A percentile compares a stretch with the other conserved stretches of the same genome.
These are phyloP conservation scores for Drosophila malerkotliana DNA, from an alignment of 1,140 invertebrate species.

Conservation along the genomic window DNA sequence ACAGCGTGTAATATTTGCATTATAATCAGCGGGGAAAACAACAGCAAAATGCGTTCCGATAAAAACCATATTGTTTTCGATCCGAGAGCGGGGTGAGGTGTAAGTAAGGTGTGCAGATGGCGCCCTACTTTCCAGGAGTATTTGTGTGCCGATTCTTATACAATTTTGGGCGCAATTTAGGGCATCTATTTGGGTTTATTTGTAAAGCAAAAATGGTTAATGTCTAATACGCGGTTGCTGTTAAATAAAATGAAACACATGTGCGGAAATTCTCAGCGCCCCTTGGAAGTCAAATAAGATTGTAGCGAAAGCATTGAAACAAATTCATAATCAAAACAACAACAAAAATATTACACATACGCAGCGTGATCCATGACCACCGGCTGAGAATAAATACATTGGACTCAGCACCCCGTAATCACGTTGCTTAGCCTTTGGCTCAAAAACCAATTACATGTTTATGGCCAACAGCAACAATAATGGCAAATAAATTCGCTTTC, in stretches of 20 bases:
- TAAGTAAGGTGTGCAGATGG: slow-evolving; percentile 70
- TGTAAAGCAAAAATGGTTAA: slow-evolving; percentile 68
- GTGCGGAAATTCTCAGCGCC: slow-evolving; percentile 68
- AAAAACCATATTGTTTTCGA: slow-evolving; percentile 76
- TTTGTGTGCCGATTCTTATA: slow-evolving; percentile 45
- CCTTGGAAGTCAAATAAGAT: slow-evolving; percentile 24
- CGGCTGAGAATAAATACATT: slow-evolving; percentile 19
- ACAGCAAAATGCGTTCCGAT: slow-evolving; percentile 47
- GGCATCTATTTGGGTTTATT: slow-evolving; percentile 75
- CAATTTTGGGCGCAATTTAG: slow-evolving; percentile 63
- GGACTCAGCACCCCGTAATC: slow-evolving; percentile 6
- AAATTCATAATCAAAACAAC: slow-evolving; percentile 30
- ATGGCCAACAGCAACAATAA: slow-evolving; percentile 32
- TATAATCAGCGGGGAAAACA: slow-evolving; percentile 68
- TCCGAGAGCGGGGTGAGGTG: slow-evolving; percentile 10
- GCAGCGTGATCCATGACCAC: slow-evolving; percentile 46
- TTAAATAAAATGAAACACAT: slow-evolving; percentile 70
- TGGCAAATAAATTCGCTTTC: slow-evolving; percentile 56
- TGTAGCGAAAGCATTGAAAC: slow-evolving; percentile 10
- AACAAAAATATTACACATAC: slow-evolving; percentile 58
- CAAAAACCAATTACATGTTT: slow-evolving; percentile 66
- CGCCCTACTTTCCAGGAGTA: slow-evolving; percentile 59
- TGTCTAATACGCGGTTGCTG: slow-evolving; percentile 44
- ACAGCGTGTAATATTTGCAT: slow-evolving; percentile 77
- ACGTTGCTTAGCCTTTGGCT: slow-evolving; percentile 38